These are phyloP conservation scores for Nomada hirtipes DNA, from an alignment of 2,888 invertebrate species.

Conservation along the genomic window DNA sequence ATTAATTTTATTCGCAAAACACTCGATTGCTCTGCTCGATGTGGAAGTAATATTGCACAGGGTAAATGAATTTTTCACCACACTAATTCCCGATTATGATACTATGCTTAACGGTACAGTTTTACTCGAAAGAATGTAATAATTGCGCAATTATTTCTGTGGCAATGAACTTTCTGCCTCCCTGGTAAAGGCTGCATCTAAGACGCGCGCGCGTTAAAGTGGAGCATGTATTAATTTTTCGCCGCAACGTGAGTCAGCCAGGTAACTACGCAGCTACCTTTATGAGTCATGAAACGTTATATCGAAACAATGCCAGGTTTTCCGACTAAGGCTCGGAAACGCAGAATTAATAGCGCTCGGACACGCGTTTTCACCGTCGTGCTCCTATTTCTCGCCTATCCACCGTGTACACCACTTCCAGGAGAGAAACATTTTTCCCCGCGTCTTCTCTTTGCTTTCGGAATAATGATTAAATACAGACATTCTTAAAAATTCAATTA, in stretches of 20 bases:
- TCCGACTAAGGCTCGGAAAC: background rate
- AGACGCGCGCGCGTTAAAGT: background rate
- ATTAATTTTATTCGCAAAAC: no score
- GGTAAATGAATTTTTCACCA: no score
- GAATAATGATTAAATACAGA: no score
- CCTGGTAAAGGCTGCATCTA: slow-evolving; percentile 13
- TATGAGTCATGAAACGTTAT: slow-evolving; percentile 39
- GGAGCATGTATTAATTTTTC: slow-evolving; percentile 35
- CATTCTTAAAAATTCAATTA: no score
- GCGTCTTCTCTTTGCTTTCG: no score
- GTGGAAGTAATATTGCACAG: no score
- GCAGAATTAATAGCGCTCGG: slow-evolving; percentile 7
- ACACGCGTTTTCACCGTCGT: slow-evolving; percentile 2
- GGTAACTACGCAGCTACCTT: slow-evolving; percentile 23
- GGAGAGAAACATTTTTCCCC: background rate
- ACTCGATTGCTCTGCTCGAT: no score
- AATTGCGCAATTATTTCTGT: background rate
- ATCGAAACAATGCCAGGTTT: slow-evolving; percentile 25
- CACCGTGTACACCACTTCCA: background rate
- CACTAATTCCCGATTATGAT: no score
- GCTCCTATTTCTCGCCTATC: no score
- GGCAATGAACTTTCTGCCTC: slow-evolving; percentile 13
- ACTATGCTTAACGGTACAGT: no score
- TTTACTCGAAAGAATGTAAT: no score
- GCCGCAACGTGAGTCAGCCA: slow-evolving; percentile 35